These are phyloP conservation scores for Raphicerus campestris DNA, from an alignment of 2,113 vertebrate genomes.

Conservation along the genomic window DNA sequence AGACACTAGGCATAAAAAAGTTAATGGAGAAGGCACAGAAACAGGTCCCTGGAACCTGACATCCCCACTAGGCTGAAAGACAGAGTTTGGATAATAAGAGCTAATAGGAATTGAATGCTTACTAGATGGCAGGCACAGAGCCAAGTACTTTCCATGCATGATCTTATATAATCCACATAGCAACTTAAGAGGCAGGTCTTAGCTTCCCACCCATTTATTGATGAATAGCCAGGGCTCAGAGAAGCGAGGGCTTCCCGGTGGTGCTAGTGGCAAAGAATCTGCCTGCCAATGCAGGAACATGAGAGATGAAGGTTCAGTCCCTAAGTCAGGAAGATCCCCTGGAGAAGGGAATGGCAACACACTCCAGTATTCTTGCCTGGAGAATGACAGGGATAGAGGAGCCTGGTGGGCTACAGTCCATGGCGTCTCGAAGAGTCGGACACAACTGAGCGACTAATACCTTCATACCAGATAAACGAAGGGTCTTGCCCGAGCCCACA, in stretches of 20 bases:
- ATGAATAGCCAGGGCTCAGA: slow-evolving; percentile 36
- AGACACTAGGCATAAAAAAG: background rate
- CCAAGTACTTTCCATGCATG: background rate
- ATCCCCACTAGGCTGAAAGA: background rate
- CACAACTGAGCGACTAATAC: background rate
- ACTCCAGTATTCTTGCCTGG: background rate
- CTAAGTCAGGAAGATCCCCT: background rate
- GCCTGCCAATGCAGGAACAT: background rate
- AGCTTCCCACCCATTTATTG: background rate
- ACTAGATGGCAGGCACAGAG: background rate
- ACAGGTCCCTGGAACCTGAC: background rate
- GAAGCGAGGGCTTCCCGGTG: background rate
- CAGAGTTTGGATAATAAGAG: background rate
- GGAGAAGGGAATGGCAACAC: background rate
- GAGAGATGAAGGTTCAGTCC: background rate
- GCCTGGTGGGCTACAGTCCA: background rate
- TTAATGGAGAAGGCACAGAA: background rate
- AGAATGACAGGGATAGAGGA: background rate
- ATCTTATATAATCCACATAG: background rate
- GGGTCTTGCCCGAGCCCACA: slow-evolving; percentile 8
- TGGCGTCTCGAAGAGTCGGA: fast-evolving
- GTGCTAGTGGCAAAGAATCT: background rate
- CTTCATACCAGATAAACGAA: slow-evolving; percentile 29
- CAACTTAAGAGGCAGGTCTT: background rate
- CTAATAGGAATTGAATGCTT: background rate